These are phyloP conservation scores for Bombyx mandarina DNA, from an alignment of 1,140 invertebrate genomes.

Conservation along the genomic window DNA sequence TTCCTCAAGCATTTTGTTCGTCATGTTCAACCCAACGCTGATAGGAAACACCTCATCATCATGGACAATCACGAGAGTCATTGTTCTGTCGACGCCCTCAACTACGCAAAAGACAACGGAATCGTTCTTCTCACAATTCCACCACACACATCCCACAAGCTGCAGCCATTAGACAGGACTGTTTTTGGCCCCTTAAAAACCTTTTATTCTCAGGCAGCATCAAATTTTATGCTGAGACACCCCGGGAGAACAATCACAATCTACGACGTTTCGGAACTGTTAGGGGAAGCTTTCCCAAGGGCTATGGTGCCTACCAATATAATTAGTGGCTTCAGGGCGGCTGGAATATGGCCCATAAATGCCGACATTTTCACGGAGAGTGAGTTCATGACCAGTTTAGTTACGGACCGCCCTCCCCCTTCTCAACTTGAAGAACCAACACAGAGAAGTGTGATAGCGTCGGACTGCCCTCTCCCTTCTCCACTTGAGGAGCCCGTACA, in stretches of 20 bases:
- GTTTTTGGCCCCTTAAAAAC: conserved; percentile 52
- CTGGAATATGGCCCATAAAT: conserved; percentile 3
- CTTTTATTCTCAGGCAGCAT: conserved; percentile 13
- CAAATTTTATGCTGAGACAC: conserved; percentile 28
- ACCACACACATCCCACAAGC: conserved; percentile 25
- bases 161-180: conserved; percentile 40
- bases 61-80: conserved; percentile 29
- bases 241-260: conserved; percentile 36
- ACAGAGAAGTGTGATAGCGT: conserved; percentile 9
- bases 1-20: conserved; percentile 13
- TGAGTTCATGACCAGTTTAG: background rate
- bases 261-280: conserved; percentile 31
- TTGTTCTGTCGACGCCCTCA: conserved; percentile 22
- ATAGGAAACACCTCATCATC: conserved; percentile 11
- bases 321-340: background rate
- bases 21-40: conserved; percentile 4
- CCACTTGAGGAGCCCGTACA: conserved; percentile 10
- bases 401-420: conserved; percentile 1
- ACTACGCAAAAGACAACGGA: conserved; percentile 33
- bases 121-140: conserved; percentile 34
- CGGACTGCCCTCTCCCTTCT: conserved; percentile 10
- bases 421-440: conserved; percentile 10
- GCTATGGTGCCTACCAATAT: background rate
- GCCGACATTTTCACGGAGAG: background rate
- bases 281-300: conserved; percentile 4